Evolutionary conservation across 2,888 invertebrate species (phyloP).

Genomic region (Euproctis similis): DNA sequence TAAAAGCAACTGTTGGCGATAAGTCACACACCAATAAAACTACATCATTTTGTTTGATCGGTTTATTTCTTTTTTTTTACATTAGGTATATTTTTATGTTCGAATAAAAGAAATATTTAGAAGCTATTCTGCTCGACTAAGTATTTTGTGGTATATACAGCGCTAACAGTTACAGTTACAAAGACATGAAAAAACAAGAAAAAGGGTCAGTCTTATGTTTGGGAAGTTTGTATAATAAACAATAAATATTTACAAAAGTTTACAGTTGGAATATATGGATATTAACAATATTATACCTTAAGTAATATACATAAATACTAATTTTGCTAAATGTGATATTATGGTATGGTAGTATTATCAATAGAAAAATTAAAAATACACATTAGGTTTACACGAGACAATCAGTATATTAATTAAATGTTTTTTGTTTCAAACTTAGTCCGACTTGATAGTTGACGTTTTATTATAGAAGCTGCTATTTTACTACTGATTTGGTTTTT

Average conservation of each 20-base stretch:
- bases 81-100: conserved; percentile 61
- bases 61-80: conserved; percentile 64
- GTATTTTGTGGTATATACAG: conserved; percentile 41
- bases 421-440: too few relatives aligned
- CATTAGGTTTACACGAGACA: too few relatives aligned
- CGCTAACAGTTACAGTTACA: conserved; percentile 49
- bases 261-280: conserved; percentile 22
- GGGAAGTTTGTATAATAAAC: conserved; percentile 73
- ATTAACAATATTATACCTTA: conserved; percentile 11
- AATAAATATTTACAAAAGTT: conserved; percentile 67
- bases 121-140: conserved; percentile 62
- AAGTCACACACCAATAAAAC: conserved; percentile 28
- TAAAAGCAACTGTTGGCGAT: conserved; percentile 21
- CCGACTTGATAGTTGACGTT: too few relatives aligned
- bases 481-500: too few relatives aligned
- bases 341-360: too few relatives aligned
- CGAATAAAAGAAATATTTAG: conserved; percentile 53
- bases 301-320: too few relatives aligned
- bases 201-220: conserved; percentile 76
- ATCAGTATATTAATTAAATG: too few relatives aligned
- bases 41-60: conserved; percentile 42
- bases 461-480: too few relatives aligned
- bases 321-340: too few relatives aligned
- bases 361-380: too few relatives aligned
- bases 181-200: conserved; percentile 69